Conservation (phyloP, 2,113 vertebrate species). For the Nesogale talazaci region DNA sequence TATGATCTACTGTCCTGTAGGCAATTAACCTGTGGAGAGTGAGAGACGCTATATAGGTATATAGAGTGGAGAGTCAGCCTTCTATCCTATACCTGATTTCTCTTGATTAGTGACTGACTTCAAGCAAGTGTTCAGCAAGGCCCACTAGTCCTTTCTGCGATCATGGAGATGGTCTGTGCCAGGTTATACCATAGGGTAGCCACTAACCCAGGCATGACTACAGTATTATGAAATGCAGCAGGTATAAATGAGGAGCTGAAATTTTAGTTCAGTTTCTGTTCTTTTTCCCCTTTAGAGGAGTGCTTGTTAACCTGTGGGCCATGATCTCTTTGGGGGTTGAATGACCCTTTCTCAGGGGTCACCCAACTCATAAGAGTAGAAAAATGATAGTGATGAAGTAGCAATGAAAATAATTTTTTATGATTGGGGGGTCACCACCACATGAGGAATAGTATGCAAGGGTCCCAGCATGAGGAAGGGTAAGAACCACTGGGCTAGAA, state of each 20-base stretch:
- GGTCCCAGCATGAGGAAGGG: no score
- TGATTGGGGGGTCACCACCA: no score
- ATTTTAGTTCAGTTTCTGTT: neutral
- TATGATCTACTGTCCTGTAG: conserved; percentile 65
- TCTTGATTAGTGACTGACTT: neutral
- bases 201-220: neutral
- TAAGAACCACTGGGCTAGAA: no score
- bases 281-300: no score
- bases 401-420: no score
- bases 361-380: no score
- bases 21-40: conserved; percentile 32
- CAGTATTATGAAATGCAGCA: neutral
- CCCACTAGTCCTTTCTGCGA: neutral
- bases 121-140: neutral
- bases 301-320: no score
- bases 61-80: neutral
- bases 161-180: neutral
- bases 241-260: neutral
- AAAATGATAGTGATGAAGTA: no score
- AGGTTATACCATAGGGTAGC: neutral
- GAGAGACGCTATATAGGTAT: neutral
- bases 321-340: no score
- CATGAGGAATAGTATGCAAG: no score
- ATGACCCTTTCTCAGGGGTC: no score
- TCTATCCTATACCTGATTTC: neutral